Percentiles rank a stretch among this genome's conserved stretches.
These are phyloP conservation scores for Hemicentrotus pulcherrimus DNA, from an alignment of 35 echinoderm and acorn worm species.

Conservation along the genomic window DNA sequence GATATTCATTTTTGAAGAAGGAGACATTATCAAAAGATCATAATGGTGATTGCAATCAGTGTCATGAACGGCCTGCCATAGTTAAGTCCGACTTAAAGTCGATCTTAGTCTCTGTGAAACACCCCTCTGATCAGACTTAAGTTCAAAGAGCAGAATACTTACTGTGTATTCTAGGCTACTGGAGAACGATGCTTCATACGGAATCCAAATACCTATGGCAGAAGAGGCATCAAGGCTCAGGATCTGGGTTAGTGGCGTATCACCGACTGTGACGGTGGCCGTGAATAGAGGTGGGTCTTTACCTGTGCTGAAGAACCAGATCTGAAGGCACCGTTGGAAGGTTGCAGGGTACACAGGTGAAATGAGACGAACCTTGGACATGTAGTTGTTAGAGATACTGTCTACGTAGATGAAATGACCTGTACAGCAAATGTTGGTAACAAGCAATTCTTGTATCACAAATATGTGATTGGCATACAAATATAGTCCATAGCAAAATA, in stretches of 20 bases:
- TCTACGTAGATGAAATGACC: conserved; percentile 72
- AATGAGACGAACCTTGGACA: conserved; percentile 40
- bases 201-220: not conserved
- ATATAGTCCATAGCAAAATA: no score
- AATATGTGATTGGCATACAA: not conserved
- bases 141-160: not conserved
- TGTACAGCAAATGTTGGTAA: not conserved
- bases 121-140: no score
- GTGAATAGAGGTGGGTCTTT: not conserved
- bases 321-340: conserved; percentile 52
- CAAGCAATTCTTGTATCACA: no score
- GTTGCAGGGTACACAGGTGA: conserved; percentile 61
- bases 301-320: conserved; percentile 71
- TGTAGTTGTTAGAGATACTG: conserved; percentile 6
- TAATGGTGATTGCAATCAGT: no score
- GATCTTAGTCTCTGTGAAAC: no score
- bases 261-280: conserved; percentile 8
- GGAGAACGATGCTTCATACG: not conserved
- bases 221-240: not conserved
- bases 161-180: conserved; percentile 22
- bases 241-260: not conserved
- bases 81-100: no score
- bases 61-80: no score
- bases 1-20: no score
- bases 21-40: no score